phyloP scores from a whole-genome alignment of 1,140 invertebrate genomes.

The Neotoxoptera formosana region DNA sequence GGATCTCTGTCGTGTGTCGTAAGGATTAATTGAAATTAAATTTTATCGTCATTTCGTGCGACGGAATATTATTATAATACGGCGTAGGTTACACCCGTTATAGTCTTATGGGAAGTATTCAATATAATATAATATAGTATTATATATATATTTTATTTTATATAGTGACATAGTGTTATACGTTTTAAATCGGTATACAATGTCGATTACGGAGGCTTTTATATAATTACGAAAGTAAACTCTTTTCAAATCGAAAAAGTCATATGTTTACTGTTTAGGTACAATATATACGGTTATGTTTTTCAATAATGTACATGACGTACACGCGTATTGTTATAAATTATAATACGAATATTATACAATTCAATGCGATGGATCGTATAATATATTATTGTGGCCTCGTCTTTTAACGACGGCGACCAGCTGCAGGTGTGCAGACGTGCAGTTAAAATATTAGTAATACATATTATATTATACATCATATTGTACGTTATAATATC shows the following conservation, averaged over 20 bases:
- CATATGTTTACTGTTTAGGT: background rate
- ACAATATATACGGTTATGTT: too few relatives aligned
- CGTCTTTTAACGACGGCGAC: background rate
- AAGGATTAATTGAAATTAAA: slow-evolving; percentile 48
- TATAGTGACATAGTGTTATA: background rate
- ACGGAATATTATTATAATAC: background rate
- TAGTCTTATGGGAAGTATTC: background rate
- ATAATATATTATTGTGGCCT: background rate
- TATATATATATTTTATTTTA: background rate
- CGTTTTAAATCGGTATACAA: background rate
- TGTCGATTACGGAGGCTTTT: background rate
- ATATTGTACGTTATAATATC: background rate
- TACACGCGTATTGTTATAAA: background rate
- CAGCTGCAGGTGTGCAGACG: background rate
- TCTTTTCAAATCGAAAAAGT: background rate
- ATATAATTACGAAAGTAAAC: background rate
- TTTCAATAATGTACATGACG: background rate
- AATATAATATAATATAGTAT: background rate
- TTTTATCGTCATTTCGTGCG: slow-evolving; percentile 26
- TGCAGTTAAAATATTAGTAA: background rate
- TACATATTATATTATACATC: background rate
- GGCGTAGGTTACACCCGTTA: background rate
- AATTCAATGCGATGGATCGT: background rate
- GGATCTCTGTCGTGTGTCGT: background rate
- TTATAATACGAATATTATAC: background rate